phyloP scores from a whole-genome alignment of 2,888 invertebrate genomes.

The Limnephilus rhombicus region DNA sequence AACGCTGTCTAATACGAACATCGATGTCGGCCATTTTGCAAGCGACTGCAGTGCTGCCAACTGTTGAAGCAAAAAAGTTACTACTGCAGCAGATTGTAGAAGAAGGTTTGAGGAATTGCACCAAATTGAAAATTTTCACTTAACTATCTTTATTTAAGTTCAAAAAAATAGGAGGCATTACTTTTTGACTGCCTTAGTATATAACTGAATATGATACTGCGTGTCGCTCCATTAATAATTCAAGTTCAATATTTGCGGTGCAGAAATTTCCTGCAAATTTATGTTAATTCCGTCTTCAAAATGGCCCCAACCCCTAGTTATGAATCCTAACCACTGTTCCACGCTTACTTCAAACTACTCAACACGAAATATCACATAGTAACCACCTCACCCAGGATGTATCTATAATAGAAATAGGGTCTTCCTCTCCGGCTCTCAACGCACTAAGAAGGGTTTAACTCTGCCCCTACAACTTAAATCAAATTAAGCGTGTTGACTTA shows the following conservation, averaged over 20 bases:
- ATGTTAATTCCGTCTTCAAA: conserved; percentile 3
- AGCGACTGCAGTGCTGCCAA: no score
- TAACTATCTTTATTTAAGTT: no score
- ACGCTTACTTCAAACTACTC: neutral
- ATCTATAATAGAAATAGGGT: neutral
- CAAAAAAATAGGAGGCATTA: no score
- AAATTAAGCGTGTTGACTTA: conserved; percentile 26
- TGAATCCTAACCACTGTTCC: neutral
- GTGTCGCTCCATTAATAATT: neutral
- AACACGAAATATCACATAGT: neutral
- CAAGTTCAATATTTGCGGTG: neutral
- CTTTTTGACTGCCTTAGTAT: neutral
- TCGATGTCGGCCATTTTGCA: no score
- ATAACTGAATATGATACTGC: neutral
- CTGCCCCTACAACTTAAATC: neutral
- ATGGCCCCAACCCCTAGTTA: neutral
- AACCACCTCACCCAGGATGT: neutral
- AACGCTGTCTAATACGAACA: no score
- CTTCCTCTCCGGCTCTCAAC: neutral
- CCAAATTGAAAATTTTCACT: no score
- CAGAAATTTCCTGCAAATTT: conserved; percentile 16
- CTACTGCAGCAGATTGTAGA: no score
- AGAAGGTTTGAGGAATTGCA: no score
- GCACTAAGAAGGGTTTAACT: neutral
- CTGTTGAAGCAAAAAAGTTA: no score